Evolutionary conservation across 1,140 invertebrate genomes (phyloP), one percentile per base, ranked within the genome.

Genomic region (Procambarus virginalis): DNA sequence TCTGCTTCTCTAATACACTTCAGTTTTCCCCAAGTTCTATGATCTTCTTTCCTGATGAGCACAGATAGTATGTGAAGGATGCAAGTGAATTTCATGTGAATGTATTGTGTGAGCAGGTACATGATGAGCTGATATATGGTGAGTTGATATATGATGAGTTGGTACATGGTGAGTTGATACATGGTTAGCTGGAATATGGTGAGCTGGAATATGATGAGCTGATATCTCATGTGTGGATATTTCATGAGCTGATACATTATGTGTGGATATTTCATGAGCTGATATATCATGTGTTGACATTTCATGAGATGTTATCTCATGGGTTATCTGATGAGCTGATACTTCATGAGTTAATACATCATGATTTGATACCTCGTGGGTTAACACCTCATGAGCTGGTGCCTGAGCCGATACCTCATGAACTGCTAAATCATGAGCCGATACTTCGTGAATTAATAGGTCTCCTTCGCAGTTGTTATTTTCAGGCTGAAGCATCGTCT

Each of bases 61-160:
- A 68, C 51, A 82, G 34, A 64, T 46, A n/a, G 51, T 5, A 17
- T 81, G 79, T 81, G 79, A n/a, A 81, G 79, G 58, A 68, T 82
- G 80, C 58, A 82, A 64, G 48, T 68, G 80, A 3, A 82, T 73
- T 34, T 34, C n/a, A 73, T 73, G 68, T 34, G 10, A 17, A 64
- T 10, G 60, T 64, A 64, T 64, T 1, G 60, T 64, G 60, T 17
- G 60, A 64, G 17, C 60, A 17, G 60, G 51, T 2, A 73, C 8
- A 14, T 73, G 14, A 34, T 34, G 68, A 34, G 68, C n/a, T 73
- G 68, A 73, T 20, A 73, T 5, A 34, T 73, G 14, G 20, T 34
- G 68, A 34, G 68, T 6, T 73, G 68, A 73, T 20, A 73, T 5
- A 34, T 73, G 14, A 34, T 34, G 68, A 73, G 68, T 22, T 73